Evolutionary conservation across 2,797 vertebrate genomes (phyloP), one percentile per base, ranked within the genome.

Genomic region (Anniella stebbinsi): DNA sequence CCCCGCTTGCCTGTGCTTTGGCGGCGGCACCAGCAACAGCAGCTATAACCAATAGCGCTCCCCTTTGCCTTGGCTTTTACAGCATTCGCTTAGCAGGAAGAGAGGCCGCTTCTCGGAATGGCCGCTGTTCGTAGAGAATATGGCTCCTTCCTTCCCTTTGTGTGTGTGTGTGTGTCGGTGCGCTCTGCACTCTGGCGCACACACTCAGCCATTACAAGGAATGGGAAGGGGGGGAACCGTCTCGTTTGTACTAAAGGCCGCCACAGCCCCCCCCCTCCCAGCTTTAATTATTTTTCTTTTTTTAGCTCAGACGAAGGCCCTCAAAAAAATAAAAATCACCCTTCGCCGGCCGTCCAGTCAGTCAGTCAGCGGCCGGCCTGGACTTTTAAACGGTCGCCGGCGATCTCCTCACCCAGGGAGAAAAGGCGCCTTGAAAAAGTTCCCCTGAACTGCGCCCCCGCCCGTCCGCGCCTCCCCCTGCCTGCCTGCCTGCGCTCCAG

Each of bases 131-230:
- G 91, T 87, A 92, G 90, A 93, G 95, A 99, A 98, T 98, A 99
- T 98, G 98, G 98, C 98, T 99, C 97, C 98, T 98, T 98, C 97
- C 98, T 98, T 94, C 98, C 80, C 36, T 83, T 45, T 48, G 36
- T 88, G 36, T 15, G 87, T 60, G 78, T 21, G 70, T 4, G 66
- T 98, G 98, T 98, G 98, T 98, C 91, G 92, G 94, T 89, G 93
- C 92, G 93, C 93, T 89, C 91, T 93, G 91, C 91, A 92, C 92
- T 90, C 93, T 93, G 92, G 91, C 91, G 92, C 94, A 92, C 94
- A 94, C 92, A 86, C 95, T 95, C 96, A 92, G 96, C 96, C 96
- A 95, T 96, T 93, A 92, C 96, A 93, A 87, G 91, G 87, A 90
- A 77, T 60, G 88, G 82, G 82, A 76, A 21, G 70, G 69, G 48